phyloP scores from a whole-genome alignment of 2,113 vertebrate genomes.

The Sminthopsis crassicaudata region DNA sequence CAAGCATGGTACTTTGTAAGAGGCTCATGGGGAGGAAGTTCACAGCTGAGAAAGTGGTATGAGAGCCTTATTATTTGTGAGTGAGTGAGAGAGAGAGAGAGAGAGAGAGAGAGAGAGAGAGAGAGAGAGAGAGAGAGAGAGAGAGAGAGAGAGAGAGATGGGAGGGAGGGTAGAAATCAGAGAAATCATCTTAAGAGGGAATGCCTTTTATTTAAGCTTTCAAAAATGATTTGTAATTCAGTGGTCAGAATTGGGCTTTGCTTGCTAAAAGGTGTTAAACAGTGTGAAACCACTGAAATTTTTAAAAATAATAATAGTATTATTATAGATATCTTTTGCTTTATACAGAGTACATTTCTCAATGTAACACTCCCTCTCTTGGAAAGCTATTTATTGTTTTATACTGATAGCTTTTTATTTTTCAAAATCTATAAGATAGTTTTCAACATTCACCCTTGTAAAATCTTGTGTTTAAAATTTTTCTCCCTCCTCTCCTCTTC shows the following conservation, averaged over 20 bases:
- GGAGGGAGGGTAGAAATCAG: not conserved
- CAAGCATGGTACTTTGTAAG: not conserved
- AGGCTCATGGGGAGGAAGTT: not conserved
- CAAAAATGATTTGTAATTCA: not conserved
- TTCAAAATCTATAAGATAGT: too few species aligned
- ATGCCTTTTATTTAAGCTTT: not conserved
- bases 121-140: too few species aligned
- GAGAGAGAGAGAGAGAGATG: too few species aligned
- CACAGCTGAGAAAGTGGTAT: not conserved
- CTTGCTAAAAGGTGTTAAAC: not conserved
- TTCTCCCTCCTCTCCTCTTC: too few species aligned
- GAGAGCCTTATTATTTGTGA: too few species aligned
- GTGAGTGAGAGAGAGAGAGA: too few species aligned
- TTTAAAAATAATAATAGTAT: not conserved
- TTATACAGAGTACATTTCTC: not conserved
- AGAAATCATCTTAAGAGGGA: not conserved
- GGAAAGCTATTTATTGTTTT: not conserved
- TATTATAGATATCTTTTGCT: not conserved
- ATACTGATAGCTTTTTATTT: too few species aligned
- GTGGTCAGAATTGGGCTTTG: not conserved
- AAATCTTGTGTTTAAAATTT: too few species aligned
- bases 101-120: too few species aligned
- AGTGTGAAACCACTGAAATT: not conserved
- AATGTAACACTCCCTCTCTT: not conserved
- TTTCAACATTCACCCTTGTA: too few species aligned